A percentile compares a stretch with the other conserved stretches of the same genome.
Evolutionary conservation across 2,888 invertebrate species (phyloP).

Genomic region (Chironomus tentans): DNA sequence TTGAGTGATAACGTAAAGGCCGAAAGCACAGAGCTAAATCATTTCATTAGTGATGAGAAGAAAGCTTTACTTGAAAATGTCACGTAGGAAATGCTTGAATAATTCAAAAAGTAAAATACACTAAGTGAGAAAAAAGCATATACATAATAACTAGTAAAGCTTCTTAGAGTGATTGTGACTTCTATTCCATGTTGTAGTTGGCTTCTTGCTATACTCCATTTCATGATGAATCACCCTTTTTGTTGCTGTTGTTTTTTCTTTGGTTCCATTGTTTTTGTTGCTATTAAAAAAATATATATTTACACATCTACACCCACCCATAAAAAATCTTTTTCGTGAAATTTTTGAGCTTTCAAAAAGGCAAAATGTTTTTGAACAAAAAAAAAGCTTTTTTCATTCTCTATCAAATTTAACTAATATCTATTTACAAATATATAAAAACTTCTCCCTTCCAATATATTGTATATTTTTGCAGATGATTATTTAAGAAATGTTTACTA

Average conservation of each 20-base stretch:
- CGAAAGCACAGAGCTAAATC: conserved; percentile 24
- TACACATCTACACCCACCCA: background rate
- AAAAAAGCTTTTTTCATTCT: too few relatives aligned
- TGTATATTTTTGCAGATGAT: conserved; percentile 22
- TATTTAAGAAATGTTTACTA: background rate
- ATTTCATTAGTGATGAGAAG: conserved; percentile 30
- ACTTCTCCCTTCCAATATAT: background rate
- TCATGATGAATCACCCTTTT: conserved; percentile 4
- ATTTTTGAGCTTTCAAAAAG: background rate
- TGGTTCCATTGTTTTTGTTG: background rate
- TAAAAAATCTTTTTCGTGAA: background rate
- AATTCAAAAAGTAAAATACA: background rate
- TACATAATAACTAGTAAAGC: background rate
- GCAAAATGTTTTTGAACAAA: too few relatives aligned
- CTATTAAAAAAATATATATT: background rate
- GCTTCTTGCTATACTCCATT: conserved; percentile 15
- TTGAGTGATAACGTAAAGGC: background rate
- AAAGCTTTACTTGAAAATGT: conserved; percentile 30
- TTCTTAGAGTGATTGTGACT: conserved; percentile 16
- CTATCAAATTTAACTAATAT: background rate
- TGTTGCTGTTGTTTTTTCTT: background rate
- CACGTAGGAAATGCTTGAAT: conserved; percentile 6
- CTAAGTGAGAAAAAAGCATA: background rate
- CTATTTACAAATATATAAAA: background rate
- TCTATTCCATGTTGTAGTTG: background rate